Evolutionary conservation across 2,888 invertebrate genomes (phyloP).

Genomic region (Urechis unicinctus): DNA sequence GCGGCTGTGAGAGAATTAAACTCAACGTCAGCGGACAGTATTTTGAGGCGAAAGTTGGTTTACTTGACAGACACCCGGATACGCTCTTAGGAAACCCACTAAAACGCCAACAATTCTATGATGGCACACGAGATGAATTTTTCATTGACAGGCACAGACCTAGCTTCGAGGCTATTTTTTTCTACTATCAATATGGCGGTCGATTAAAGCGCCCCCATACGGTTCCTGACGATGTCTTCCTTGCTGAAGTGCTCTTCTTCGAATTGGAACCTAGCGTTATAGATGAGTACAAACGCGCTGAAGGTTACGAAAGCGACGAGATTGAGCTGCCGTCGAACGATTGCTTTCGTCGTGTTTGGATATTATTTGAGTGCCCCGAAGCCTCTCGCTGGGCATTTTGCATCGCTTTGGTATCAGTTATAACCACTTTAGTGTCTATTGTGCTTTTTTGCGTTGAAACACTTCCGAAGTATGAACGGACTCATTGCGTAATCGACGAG

Average conservation of each 20-base stretch:
- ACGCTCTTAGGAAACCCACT: conserved; percentile 47
- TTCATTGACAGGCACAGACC: conserved; percentile 50
- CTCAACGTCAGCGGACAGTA: conserved; percentile 50
- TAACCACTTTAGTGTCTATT: conserved; percentile 46
- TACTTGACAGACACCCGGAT: conserved; percentile 44
- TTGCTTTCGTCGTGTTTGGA: conserved; percentile 43
- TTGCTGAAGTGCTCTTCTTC: conserved; percentile 46
- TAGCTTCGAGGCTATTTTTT: conserved; percentile 49
- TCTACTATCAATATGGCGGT: conserved; percentile 49
- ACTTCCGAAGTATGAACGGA: conserved; percentile 32
- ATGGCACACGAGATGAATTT: conserved; percentile 42
- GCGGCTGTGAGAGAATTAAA: conserved; percentile 44
- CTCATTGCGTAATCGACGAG: conserved; percentile 35
- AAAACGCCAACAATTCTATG: conserved; percentile 44
- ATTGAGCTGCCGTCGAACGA: conserved; percentile 39
- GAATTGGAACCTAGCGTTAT: conserved; percentile 45
- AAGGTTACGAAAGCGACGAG: conserved; percentile 44
- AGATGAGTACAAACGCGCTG: conserved; percentile 43
- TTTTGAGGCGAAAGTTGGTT: conserved; percentile 44
- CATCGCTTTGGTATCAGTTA: conserved; percentile 46
- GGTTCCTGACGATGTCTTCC: conserved; percentile 49
- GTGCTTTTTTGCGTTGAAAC: conserved; percentile 50
- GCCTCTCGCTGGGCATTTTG: conserved; percentile 44
- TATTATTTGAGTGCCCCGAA: conserved; percentile 50
- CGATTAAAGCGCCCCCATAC: conserved; percentile 42